Conservation (phyloP, 2,113 vertebrate species). For the Bubo scandiacus region DNA sequence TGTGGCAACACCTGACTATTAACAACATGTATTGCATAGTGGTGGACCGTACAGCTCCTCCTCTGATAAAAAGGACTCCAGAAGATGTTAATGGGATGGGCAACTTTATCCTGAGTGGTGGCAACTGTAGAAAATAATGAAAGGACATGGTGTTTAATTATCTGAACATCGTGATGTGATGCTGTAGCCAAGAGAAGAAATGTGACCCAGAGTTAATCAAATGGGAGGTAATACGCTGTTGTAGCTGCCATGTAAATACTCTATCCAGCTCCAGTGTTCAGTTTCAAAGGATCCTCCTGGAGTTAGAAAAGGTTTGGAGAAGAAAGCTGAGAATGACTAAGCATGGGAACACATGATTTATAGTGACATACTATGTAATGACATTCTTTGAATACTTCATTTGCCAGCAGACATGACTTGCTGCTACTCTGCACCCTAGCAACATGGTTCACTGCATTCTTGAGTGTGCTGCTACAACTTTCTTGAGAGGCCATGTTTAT, state of each 20-base stretch:
- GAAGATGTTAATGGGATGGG: background rate
- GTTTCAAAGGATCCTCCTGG: background rate
- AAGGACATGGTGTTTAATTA: background rate
- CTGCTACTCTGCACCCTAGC: background rate
- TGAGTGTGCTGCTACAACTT: background rate
- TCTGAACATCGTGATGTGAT: background rate
- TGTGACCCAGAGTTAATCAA: background rate
- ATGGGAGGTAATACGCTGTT: background rate
- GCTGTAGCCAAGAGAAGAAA: background rate
- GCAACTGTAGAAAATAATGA: background rate
- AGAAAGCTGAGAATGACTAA: background rate
- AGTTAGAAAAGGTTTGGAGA: background rate
- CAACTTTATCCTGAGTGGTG: background rate
- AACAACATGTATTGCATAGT: background rate
- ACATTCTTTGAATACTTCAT: background rate
- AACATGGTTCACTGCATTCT: background rate
- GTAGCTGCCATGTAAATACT: background rate
- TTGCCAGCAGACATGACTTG: background rate
- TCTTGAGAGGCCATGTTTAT: background rate
- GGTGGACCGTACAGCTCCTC: background rate
- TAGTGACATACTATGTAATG: background rate
- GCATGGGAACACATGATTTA: background rate
- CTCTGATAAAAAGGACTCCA: background rate
- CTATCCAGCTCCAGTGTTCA: background rate
- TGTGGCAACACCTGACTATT: background rate